Conservation (phyloP, 2,797 vertebrate genomes). For the Galaxias olidus region DNA sequence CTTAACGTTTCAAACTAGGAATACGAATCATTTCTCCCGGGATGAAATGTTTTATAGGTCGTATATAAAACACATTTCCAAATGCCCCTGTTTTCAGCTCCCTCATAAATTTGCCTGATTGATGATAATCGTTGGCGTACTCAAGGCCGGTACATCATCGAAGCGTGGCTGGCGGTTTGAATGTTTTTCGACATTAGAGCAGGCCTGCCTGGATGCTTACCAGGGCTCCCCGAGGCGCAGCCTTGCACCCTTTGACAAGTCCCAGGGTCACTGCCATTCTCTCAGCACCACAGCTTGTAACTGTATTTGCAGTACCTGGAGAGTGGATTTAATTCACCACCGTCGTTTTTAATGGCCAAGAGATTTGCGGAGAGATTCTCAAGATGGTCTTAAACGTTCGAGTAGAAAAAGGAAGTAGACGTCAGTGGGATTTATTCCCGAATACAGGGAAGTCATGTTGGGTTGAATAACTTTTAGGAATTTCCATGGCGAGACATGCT, state of each 20-base stretch:
- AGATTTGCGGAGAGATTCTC: slow-evolving; percentile 39
- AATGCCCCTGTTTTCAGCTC: slow-evolving; percentile 44
- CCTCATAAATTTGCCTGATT: slow-evolving; percentile 44
- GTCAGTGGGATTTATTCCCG: slow-evolving; percentile 3
- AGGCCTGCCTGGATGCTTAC: slow-evolving; percentile 22
- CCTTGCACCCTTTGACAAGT: slow-evolving; percentile 21
- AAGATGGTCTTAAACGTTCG: slow-evolving; percentile 17
- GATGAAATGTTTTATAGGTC: slow-evolving; percentile 57
- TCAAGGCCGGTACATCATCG: slow-evolving; percentile 23
- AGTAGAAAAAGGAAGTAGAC: slow-evolving; percentile 9
- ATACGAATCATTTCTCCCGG: slow-evolving; percentile 52
- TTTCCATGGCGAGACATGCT: not conserved
- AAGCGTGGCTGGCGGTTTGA: slow-evolving; percentile 26
- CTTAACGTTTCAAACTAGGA: slow-evolving; percentile 55
- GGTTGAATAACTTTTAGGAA: slow-evolving; percentile 1
- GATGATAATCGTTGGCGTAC: slow-evolving; percentile 34
- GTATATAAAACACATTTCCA: slow-evolving; percentile 17
- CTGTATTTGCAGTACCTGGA: slow-evolving; percentile 21
- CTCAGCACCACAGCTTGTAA: not conserved
- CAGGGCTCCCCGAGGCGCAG: slow-evolving; percentile 23
- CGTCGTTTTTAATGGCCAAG: slow-evolving; percentile 25
- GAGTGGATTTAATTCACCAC: slow-evolving; percentile 30
- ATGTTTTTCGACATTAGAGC: slow-evolving; percentile 25
- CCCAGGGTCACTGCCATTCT: slow-evolving; percentile 16
- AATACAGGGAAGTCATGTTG: not conserved